A percentile compares a stretch with the other conserved stretches of the same genome.
Evolutionary conservation across 2,113 vertebrate species (phyloP).

Genomic region (Gasterosteus aculeatus): DNA sequence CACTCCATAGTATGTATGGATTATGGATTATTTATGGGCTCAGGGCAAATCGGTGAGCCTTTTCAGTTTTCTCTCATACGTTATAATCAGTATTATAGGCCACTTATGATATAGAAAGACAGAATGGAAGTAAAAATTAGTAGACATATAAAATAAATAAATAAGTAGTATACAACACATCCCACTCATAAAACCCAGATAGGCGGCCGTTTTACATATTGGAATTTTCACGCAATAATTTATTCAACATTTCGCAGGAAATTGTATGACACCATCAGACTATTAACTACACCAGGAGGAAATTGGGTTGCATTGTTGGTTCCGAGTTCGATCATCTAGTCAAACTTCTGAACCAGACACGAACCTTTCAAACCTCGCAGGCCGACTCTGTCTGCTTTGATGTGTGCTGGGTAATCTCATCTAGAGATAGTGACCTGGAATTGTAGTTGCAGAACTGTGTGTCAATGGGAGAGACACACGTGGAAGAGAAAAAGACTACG

Average conservation of each 20-base stretch:
- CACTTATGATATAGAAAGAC: neutral
- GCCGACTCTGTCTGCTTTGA: constrained; percentile 15
- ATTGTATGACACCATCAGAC: neutral
- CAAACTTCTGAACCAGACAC: neutral
- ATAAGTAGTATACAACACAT: neutral
- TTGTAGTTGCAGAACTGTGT: constrained; percentile 10
- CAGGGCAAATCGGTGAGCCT: constrained; percentile 11
- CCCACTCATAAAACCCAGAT: neutral
- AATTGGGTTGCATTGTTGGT: neutral
- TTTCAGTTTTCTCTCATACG: neutral
- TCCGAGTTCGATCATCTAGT: neutral
- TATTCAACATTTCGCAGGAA: neutral
- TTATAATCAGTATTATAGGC: neutral
- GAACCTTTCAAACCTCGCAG: neutral
- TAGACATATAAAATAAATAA: neutral
- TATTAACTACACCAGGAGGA: neutral
- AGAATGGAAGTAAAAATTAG: neutral
- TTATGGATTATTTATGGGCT: neutral
- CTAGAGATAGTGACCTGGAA: neutral
- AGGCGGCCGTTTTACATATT: neutral
- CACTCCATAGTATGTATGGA: constrained; percentile 6
- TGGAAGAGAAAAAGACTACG: neutral
- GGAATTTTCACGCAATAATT: neutral
- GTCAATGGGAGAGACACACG: constrained; percentile 1
- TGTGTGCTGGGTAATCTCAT: constrained; percentile 18